A percentile compares a stretch with the other conserved stretches of the same genome.
phyloP scores from a whole-genome alignment of 2,797 vertebrate genomes.

The Psittacula derbiana region DNA sequence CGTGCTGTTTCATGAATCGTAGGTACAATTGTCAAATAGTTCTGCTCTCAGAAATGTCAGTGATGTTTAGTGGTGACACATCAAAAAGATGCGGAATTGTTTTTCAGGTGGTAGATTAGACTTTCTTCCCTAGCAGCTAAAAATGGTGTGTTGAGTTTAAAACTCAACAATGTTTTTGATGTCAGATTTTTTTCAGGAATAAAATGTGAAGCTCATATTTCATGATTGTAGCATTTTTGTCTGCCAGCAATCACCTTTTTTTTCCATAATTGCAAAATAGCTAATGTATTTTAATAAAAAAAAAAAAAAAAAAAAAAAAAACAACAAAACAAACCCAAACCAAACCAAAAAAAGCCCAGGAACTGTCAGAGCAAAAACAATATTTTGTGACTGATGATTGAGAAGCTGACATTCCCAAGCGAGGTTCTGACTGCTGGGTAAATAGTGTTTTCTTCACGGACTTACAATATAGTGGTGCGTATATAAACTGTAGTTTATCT shows the following conservation, averaged over 20 bases:
- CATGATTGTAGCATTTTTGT: background rate
- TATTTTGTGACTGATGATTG: background rate
- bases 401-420: background rate
- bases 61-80: background rate
- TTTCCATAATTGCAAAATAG: background rate
- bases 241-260: background rate
- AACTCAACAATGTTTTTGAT: background rate
- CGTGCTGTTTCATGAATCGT: background rate
- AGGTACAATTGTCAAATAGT: background rate
- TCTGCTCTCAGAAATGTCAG: background rate
- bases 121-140: background rate
- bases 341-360: background rate
- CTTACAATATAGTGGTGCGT: background rate
- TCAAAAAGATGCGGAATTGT: background rate
- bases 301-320: background rate
- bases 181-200: background rate
- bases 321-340: background rate
- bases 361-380: background rate
- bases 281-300: background rate
- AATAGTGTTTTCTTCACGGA: constrained; percentile 2
- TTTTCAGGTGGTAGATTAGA: background rate
- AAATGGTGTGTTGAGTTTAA: background rate
- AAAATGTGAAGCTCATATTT: background rate
- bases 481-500: constrained; percentile 24
- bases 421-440: background rate